Conservation (phyloP, 2,113 vertebrate species). For the Rhea pennata region DNA sequence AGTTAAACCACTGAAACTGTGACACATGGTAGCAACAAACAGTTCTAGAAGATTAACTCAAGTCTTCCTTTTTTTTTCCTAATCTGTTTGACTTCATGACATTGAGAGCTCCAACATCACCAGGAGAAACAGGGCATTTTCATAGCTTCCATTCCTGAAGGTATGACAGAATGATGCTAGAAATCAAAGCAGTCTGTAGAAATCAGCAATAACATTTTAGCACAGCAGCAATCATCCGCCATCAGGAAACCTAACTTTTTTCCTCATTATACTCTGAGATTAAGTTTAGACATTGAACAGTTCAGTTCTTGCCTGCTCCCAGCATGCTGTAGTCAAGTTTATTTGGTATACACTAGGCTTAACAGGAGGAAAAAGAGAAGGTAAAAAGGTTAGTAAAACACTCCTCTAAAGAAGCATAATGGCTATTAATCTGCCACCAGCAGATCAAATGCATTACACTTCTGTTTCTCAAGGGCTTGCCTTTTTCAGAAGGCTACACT, state of each 20-base stretch:
- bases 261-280: slow-evolving; percentile 1
- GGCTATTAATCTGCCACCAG: background rate
- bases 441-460: background rate
- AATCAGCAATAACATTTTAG: slow-evolving; percentile 12
- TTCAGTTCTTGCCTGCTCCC: background rate
- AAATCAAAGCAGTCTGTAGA: slow-evolving; percentile 13
- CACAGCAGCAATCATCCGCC: slow-evolving; percentile 3
- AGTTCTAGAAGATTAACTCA: background rate
- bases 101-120: background rate
- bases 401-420: background rate
- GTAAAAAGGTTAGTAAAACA: background rate
- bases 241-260: slow-evolving; percentile 19
- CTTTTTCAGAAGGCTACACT: background rate
- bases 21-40: background rate
- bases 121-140: background rate
- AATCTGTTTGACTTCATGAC: background rate
- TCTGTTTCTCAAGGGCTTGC: background rate
- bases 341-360: background rate
- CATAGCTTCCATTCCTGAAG: background rate
- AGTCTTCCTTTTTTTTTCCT: background rate
- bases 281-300: background rate
- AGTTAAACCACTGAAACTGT: background rate
- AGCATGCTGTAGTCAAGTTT: background rate
- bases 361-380: background rate
- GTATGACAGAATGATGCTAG: background rate